Percentiles rank a stretch among this genome's conserved stretches.
Evolutionary conservation across 1,140 invertebrate genomes (phyloP).

Genomic region (Ostrea edulis): DNA sequence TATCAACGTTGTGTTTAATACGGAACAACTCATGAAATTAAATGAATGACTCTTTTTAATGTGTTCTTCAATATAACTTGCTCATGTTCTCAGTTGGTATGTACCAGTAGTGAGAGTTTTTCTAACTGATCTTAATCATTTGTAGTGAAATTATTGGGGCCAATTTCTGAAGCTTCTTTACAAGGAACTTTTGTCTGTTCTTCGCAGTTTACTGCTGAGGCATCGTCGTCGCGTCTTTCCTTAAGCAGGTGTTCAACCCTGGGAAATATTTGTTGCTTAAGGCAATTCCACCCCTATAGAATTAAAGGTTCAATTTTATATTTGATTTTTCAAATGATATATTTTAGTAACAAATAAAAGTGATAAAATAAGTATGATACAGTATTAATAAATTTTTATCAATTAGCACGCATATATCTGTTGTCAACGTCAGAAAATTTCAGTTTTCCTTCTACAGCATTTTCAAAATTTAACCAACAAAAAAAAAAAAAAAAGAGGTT

Average conservation of each 20-base stretch:
- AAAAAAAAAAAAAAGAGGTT: too few species aligned
- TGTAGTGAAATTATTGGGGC: not conserved
- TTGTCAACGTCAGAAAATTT: too few species aligned
- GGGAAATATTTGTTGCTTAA: conserved; percentile 47
- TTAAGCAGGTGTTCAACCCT: not conserved
- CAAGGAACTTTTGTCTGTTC: conserved; percentile 31
- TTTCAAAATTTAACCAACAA: too few species aligned
- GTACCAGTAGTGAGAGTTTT: conserved; percentile 8
- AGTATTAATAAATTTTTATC: too few species aligned
- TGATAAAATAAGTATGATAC: too few species aligned
- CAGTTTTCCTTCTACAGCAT: too few species aligned
- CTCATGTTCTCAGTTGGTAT: conserved; percentile 29
- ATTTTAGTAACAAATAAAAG: too few species aligned
- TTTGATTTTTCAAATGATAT: too few species aligned
- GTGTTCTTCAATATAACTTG: conserved; percentile 47
- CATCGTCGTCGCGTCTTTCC: conserved; percentile 1
- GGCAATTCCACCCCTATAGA: too few species aligned
- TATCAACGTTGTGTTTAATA: conserved; percentile 42
- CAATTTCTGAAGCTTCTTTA: not conserved
- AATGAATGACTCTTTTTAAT: conserved; percentile 14
- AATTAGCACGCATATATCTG: too few species aligned
- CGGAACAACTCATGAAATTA: conserved; percentile 33
- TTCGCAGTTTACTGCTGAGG: not conserved
- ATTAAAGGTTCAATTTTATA: too few species aligned
- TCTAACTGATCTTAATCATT: conserved; percentile 35